Conservation (phyloP, 2,797 vertebrate genomes). For the Sebastes nivosus region DNA sequence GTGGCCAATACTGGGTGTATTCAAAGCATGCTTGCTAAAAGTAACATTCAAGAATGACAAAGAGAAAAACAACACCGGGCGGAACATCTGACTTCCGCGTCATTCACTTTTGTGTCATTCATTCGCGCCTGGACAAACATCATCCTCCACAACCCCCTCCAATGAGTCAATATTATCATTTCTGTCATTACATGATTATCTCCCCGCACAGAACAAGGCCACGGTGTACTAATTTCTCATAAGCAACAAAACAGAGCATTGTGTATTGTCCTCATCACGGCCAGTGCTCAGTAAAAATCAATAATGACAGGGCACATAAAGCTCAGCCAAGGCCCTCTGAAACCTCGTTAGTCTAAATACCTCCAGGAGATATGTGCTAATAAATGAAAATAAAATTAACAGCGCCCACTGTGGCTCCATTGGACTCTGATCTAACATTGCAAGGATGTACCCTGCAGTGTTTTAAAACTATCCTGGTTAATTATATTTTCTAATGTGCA, state of each 20-base stretch:
- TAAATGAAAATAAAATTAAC: slow-evolving; percentile 84
- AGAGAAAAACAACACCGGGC: neutral
- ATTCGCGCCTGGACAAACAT: slow-evolving; percentile 18
- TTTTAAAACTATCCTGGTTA: slow-evolving; percentile 68
- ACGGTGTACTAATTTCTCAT: slow-evolving; percentile 68
- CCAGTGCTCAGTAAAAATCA: slow-evolving; percentile 75
- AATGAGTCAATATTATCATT: slow-evolving; percentile 41
- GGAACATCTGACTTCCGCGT: slow-evolving; percentile 3
- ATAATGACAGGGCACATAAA: slow-evolving; percentile 81
- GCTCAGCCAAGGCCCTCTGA: slow-evolving; percentile 71
- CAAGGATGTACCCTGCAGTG: slow-evolving; percentile 77
- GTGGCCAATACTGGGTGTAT: neutral
- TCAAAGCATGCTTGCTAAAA: neutral
- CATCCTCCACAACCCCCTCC: neutral
- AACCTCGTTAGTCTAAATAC: slow-evolving; percentile 83
- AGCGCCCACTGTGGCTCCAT: slow-evolving; percentile 57
- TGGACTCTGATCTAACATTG: slow-evolving; percentile 66
- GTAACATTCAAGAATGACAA: neutral
- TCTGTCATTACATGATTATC: slow-evolving; percentile 44
- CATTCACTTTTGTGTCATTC: slow-evolving; percentile 18
- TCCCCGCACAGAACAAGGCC: slow-evolving; percentile 46
- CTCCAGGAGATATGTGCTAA: slow-evolving; percentile 84
- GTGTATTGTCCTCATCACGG: slow-evolving; percentile 71
- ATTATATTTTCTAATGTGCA: slow-evolving; percentile 77
- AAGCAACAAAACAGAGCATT: slow-evolving; percentile 60